Conservation (phyloP, 2,113 vertebrate species). For the Trematomus loennbergii region DNA sequence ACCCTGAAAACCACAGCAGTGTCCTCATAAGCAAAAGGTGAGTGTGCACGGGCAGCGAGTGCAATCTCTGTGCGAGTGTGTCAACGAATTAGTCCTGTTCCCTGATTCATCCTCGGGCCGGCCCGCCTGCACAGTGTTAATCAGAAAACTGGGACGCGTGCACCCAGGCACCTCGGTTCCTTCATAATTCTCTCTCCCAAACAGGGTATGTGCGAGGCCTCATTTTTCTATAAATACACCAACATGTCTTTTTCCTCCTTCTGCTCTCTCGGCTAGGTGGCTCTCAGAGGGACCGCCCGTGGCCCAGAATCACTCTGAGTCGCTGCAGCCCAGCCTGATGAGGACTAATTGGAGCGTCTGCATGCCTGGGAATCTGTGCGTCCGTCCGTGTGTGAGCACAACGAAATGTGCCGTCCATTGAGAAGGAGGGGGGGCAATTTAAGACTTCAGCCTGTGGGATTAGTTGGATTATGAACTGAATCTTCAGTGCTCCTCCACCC, state of each 20-base stretch:
- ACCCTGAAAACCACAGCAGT: constrained; percentile 51
- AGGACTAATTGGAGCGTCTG: constrained; percentile 82
- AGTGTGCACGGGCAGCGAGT: constrained; percentile 69
- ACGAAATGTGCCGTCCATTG: constrained; percentile 54
- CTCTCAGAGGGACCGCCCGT: constrained; percentile 84
- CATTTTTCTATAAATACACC: constrained; percentile 88
- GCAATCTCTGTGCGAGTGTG: constrained; percentile 65
- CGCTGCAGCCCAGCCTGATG: constrained; percentile 73
- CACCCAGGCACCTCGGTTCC: constrained; percentile 82
- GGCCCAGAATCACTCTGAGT: constrained; percentile 85
- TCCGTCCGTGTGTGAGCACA: constrained; percentile 36
- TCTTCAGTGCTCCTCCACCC: constrained; percentile 62
- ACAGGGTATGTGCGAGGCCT: constrained; percentile 87
- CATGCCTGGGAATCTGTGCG: constrained; percentile 60
- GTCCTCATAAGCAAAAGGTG: constrained; percentile 66
- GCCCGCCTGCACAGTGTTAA: constrained; percentile 81
- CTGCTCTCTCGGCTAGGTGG: constrained; percentile 78
- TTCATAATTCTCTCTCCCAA: constrained; percentile 87
- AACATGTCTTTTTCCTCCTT: constrained; percentile 74
- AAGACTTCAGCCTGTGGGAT: constrained; percentile 80
- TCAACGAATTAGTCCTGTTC: constrained; percentile 74
- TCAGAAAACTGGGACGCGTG: constrained; percentile 85
- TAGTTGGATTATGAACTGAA: constrained; percentile 83
- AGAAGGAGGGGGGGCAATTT: constrained; percentile 74
- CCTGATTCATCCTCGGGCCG: constrained; percentile 78